Evolutionary conservation across 1,140 invertebrate genomes (phyloP).

Genomic region (Diabrotica undecimpunctata): DNA sequence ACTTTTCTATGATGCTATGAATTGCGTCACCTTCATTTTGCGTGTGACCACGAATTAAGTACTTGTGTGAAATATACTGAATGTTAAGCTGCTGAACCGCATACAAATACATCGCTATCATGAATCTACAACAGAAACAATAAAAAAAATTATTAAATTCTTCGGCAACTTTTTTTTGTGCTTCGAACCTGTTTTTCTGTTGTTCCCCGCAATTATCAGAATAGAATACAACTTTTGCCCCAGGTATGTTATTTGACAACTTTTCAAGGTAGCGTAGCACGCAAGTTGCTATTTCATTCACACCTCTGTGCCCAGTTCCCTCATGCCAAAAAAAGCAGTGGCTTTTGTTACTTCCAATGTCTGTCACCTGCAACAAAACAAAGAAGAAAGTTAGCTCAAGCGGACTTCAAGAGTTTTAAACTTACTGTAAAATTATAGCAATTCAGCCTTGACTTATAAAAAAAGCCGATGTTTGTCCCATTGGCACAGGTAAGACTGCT

Average conservation of each 20-base stretch:
- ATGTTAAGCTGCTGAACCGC: slow-evolving; percentile 26
- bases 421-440: too few species aligned
- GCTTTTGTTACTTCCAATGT: slow-evolving; percentile 31
- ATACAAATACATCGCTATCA: slow-evolving; percentile 31
- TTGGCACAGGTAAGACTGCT: too few species aligned
- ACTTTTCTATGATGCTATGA: slow-evolving; percentile 44
- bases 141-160: slow-evolving; percentile 5
- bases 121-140: slow-evolving; percentile 18
- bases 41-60: slow-evolving; percentile 43
- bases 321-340: slow-evolving; percentile 49
- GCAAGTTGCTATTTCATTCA: slow-evolving; percentile 46
- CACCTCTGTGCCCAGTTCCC: slow-evolving; percentile 43
- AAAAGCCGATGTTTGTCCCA: too few species aligned
- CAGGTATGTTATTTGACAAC: slow-evolving; percentile 9
- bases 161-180: slow-evolving; percentile 1
- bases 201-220: slow-evolving; percentile 46
- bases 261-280: slow-evolving; percentile 19
- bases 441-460: too few species aligned
- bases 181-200: slow-evolving; percentile 46
- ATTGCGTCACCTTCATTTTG: slow-evolving; percentile 46
- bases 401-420: slow-evolving; percentile 36
- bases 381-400: slow-evolving; percentile 31
- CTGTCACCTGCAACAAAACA: slow-evolving; percentile 46
- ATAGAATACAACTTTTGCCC: slow-evolving; percentile 38
- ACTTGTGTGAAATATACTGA: slow-evolving; percentile 37